Conservation (phyloP, 1,140 invertebrate genomes). For the Bombus impatiens region DNA sequence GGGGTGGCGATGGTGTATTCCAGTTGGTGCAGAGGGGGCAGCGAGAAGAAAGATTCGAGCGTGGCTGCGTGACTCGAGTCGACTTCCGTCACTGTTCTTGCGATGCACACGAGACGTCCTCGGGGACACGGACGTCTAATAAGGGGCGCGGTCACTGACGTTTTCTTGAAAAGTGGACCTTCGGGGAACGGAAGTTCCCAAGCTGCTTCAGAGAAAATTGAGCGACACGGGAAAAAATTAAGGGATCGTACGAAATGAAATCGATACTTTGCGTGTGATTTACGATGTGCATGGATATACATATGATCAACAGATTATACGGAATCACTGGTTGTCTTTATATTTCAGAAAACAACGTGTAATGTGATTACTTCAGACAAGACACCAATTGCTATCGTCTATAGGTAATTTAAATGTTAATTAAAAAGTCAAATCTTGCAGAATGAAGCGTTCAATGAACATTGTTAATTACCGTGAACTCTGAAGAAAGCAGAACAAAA, state of each 20-base stretch:
- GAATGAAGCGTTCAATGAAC: too few relatives aligned
- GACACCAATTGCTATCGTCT: too few relatives aligned
- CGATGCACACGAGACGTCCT: background rate
- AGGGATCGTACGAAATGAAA: background rate
- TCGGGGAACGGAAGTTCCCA: constrained; percentile 9
- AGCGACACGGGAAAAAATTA: background rate
- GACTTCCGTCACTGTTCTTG: constrained; percentile 66
- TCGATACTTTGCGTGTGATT: background rate
- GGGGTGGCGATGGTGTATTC: constrained; percentile 55
- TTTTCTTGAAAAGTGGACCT: constrained; percentile 23
- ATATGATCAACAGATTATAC: background rate
- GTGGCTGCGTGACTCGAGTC: constrained; percentile 64
- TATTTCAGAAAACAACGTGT: background rate
- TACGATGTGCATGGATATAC: background rate
- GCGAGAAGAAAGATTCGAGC: constrained; percentile 34
- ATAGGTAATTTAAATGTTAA: too few relatives aligned
- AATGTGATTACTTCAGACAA: too few relatives aligned
- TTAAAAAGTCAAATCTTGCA: too few relatives aligned
- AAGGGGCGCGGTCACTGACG: constrained; percentile 28
- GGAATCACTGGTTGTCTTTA: background rate
- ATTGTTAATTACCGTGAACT: too few relatives aligned
- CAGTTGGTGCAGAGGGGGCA: background rate
- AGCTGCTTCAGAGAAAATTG: background rate
- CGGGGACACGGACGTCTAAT: constrained; percentile 13
- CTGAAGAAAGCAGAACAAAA: too few relatives aligned